Evolutionary conservation across 1,140 invertebrate genomes (phyloP).

Genomic region (Mercenaria mercenaria): DNA sequence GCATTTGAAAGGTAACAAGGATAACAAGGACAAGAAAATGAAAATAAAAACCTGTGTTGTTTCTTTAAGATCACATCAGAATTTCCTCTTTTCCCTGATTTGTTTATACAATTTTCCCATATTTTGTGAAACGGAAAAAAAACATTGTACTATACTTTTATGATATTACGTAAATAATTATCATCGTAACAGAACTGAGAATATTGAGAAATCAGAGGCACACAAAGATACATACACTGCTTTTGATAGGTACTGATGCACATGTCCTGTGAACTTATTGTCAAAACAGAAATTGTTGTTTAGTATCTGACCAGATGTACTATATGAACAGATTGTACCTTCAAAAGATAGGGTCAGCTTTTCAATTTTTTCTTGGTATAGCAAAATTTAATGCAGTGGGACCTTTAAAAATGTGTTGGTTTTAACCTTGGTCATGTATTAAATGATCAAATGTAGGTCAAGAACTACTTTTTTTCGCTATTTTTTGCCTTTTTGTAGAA

Average conservation of each 20-base stretch:
- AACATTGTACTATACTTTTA: not conserved
- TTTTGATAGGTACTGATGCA: slow-evolving; percentile 27
- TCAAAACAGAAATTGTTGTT: not conserved
- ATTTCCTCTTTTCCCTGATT: no score
- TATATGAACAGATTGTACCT: no score
- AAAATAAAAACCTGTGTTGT: not conserved
- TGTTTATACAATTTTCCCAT: not conserved
- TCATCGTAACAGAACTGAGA: not conserved
- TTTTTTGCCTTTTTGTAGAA: no score
- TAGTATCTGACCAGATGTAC: not conserved
- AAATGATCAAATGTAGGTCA: no score
- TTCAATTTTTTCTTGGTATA: no score
- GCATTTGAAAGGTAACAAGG: slow-evolving; percentile 25
- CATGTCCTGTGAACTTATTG: slow-evolving; percentile 14
- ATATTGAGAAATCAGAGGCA: not conserved
- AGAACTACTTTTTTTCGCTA: no score
- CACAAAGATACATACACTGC: not conserved
- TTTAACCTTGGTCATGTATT: no score
- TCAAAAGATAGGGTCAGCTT: no score
- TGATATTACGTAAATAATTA: not conserved
- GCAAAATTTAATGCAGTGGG: no score
- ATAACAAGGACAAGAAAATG: not conserved
- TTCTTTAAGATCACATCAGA: no score
- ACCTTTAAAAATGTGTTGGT: no score
- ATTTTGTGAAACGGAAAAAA: not conserved